Evolutionary conservation across 2,113 vertebrate species (phyloP).

Genomic region (Pomatostomus ruficeps): DNA sequence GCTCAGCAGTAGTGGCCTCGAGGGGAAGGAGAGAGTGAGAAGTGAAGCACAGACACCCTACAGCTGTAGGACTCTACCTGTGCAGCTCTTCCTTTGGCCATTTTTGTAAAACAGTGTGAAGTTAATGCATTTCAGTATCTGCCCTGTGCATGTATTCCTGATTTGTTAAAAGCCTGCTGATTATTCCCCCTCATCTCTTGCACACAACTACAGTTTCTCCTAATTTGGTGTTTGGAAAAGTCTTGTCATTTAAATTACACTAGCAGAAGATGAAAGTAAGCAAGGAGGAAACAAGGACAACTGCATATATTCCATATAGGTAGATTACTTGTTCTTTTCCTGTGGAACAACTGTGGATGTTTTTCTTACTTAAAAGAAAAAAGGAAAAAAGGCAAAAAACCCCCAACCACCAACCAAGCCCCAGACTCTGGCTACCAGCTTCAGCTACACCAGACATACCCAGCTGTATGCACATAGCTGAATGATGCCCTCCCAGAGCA

Average conservation of each 20-base stretch:
- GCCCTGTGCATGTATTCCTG: background rate
- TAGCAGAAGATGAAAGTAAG: constrained; percentile 12
- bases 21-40: background rate
- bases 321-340: constrained; percentile 21
- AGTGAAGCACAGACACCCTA: background rate
- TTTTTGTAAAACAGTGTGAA: background rate
- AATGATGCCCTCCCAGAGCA: background rate
- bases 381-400: background rate
- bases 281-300: background rate
- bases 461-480: background rate
- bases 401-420: background rate
- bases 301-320: background rate
- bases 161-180: background rate
- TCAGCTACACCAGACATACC: background rate
- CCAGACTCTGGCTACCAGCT: background rate
- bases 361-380: background rate
- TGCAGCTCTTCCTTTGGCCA: background rate
- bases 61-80: background rate
- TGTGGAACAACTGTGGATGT: background rate
- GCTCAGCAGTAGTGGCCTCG: background rate
- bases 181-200: background rate
- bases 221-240: background rate
- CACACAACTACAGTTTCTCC: background rate
- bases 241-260: background rate
- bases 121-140: background rate